phyloP scores from a whole-genome alignment of 2,888 invertebrate genomes.

The Antheraea assamensis region DNA sequence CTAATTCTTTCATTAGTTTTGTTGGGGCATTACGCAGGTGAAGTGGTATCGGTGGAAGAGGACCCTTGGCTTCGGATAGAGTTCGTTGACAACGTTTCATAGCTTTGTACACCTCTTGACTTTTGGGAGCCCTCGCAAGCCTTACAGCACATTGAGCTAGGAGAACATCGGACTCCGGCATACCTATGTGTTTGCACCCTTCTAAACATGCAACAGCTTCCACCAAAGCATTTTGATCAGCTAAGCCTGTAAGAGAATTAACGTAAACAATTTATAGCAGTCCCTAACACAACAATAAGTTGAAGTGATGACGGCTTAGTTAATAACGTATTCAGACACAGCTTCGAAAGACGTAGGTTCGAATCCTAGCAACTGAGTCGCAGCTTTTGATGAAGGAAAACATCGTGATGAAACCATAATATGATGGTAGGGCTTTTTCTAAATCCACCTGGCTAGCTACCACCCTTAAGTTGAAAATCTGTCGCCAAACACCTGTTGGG shows the following conservation, averaged over 20 bases:
- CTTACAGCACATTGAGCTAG: slow-evolving; percentile 90
- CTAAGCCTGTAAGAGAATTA: slow-evolving; percentile 77
- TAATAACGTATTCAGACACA: too few species aligned
- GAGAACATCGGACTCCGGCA: slow-evolving; percentile 91
- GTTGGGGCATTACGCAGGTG: slow-evolving; percentile 92
- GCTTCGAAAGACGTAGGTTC: too few species aligned
- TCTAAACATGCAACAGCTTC: slow-evolving; percentile 89
- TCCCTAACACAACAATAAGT: too few species aligned
- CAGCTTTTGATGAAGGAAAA: too few species aligned
- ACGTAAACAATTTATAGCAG: not conserved
- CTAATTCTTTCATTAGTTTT: slow-evolving; percentile 88
- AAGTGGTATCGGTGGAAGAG: slow-evolving; percentile 88
- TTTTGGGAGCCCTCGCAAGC: slow-evolving; percentile 89
- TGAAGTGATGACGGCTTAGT: too few species aligned
- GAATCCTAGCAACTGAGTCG: too few species aligned
- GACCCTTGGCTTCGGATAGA: slow-evolving; percentile 84
- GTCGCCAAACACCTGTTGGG: too few species aligned
- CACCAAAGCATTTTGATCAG: slow-evolving; percentile 84
- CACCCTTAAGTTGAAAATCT: too few species aligned
- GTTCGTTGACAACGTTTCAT: slow-evolving; percentile 83
- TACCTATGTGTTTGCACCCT: slow-evolving; percentile 90
- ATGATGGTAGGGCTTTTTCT: too few species aligned
- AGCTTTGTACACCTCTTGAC: slow-evolving; percentile 83
- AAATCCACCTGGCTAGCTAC: too few species aligned
- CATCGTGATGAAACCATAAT: too few species aligned